Base-by-base conservation (phyloP, 2,888 invertebrate species). In the Drosophila infuscata region DNA sequence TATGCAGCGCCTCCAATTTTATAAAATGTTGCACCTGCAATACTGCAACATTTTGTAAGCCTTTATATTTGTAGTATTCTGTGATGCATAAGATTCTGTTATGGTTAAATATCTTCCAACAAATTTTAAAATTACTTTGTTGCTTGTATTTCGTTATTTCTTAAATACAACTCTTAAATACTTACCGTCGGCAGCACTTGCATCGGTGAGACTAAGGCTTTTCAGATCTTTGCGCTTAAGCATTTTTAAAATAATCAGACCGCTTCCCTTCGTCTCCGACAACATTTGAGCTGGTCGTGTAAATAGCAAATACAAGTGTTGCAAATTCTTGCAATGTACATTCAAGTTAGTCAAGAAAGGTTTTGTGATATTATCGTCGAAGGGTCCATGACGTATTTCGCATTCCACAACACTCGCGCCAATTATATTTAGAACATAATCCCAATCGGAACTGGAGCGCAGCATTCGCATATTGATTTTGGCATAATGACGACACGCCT, bases 401-500 rank as follows among this genome's bases (percentile, higher is more conserved):
- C 79, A 83, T 17, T 86, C 73, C 6, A 63, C 1, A 2, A 85
- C 82, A 11, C 63, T 57, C 2, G 57, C 58, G 12, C 89, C 89
- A 35, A 71, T 79, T 33, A 85, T 11, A 0, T 46, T 41, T 5
- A 89, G 11, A 1, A 85, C 33, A 30, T 72, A 87, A 9, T 75
- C 71, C 84, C 84, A 85, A 29, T 89, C 88, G 4, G 60, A 15
- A 35, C 70, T 46, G 33, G 30, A 43, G 29, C 68, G 68, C 0
- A 85, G 57, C 79, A 89, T 81, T 12, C 76, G 64, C 38, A 60
- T 70, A 41, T 85, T 81, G 46, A 85, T 81, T 68, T 75, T 81
- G 17, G 38, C 20, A 59, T 63, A 81, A 0, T 74, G 74, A 8
- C 67, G 58, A n/a, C 67, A 48, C 2, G 71, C 43, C 7, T 72